Evolutionary conservation across 2,113 vertebrate species (phyloP), one percentile per base, ranked within the genome.

Genomic region (Chionomys nivalis): DNA sequence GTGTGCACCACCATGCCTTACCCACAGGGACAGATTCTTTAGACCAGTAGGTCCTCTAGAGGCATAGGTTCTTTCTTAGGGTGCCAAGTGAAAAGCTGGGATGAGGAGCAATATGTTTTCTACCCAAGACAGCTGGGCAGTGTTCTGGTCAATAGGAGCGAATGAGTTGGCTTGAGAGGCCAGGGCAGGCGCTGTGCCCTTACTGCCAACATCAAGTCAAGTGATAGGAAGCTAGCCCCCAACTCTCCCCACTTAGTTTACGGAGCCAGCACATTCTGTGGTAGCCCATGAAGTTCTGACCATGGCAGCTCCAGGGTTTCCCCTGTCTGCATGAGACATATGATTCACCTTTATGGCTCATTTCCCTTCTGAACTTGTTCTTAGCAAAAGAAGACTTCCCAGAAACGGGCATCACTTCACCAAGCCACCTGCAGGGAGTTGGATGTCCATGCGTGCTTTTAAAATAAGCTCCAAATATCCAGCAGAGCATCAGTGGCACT

Each of bases 271-370:
- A 8, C 21, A 13, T 83, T 95, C 65, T 93, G 85, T 77, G 94
- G 36, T 10, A 47, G 65, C 17, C 23, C 2, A 14, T 72, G 61
- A 42, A 6, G 19, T 87, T 95, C 93, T 96, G 96, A 96, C 85
- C 52, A 16, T 58, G 58, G 39, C 73, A 55, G 16, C 36, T 0
- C 2, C 24, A 93, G 96, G 97, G 9, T 77, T 97, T 98, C 94
- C 92, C 96, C 81, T 94, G 70, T 76, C 10, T 78, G 92, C 16
- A 58, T 47, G 52, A 86, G 76, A 55, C 31, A 42, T 88, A 75
- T 96, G 96, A 97, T 66, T 97, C 97, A 96, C 36, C 47, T 65
- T 39, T 93, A 77, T 33, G 81, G 70, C 66, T 92, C 49, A 39
- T 90, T 94, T 79, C 73, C 88, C 42, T 92, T 93, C 61, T 95